These are phyloP conservation scores for Pseudomyrmex pallidus DNA, from an alignment of 1,140 invertebrate genomes.

Conservation along the genomic window DNA sequence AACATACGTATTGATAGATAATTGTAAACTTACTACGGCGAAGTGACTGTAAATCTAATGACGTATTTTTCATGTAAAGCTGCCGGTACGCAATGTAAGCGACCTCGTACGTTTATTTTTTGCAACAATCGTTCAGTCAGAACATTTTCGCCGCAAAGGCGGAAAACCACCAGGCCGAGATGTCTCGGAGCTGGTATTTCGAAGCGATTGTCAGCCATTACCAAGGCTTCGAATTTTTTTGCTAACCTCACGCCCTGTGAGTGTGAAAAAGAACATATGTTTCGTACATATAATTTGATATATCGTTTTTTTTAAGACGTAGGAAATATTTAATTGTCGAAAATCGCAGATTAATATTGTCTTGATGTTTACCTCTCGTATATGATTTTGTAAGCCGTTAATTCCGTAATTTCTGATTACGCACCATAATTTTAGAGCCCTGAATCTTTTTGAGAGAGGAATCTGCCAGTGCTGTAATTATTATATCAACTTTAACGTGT, in stretches of 20 bases:
- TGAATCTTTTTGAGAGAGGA: constrained; percentile 97
- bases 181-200: constrained; percentile 95
- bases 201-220: constrained; percentile 93
- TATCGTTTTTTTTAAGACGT: no score
- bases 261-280: constrained; percentile 28
- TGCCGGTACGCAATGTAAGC: constrained; percentile 97
- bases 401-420: constrained; percentile 96
- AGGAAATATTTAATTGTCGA: no score
- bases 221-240: constrained; percentile 94
- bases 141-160: constrained; percentile 93
- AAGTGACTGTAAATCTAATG: constrained; percentile 96
- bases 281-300: neutral
- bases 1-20: neutral
- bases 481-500: neutral
- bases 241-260: constrained; percentile 91
- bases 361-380: constrained; percentile 89
- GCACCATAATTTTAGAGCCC: constrained; percentile 99
- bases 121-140: constrained; percentile 94
- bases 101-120: constrained; percentile 93
- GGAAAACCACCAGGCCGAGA: constrained; percentile 97
- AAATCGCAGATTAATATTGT: neutral
- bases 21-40: constrained; percentile 86
- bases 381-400: constrained; percentile 95
- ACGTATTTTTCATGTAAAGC: constrained; percentile 96
- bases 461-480: constrained; percentile 98